Conservation (phyloP, 2,113 vertebrate genomes). For the Elgaria multicarinata region DNA sequence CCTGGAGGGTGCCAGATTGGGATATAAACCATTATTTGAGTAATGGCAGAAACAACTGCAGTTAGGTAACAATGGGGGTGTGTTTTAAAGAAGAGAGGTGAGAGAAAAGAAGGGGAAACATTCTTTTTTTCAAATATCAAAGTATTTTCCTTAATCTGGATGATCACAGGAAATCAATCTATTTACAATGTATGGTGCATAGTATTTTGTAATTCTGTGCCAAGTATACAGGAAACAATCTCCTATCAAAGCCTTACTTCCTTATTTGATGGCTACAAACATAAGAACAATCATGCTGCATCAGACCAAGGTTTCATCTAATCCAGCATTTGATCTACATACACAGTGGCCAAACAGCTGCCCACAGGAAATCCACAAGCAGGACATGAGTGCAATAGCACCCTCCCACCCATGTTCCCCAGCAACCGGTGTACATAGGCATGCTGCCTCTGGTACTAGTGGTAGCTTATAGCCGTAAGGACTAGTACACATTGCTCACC, state of each 20-base stretch:
- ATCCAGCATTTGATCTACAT: too few species aligned
- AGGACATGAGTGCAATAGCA: too few species aligned
- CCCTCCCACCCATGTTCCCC: too few species aligned
- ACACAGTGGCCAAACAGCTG: too few species aligned
- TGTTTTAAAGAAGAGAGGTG: neutral
- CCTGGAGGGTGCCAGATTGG: too few species aligned
- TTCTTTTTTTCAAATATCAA: neutral
- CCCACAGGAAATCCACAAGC: too few species aligned
- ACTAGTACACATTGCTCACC: too few species aligned
- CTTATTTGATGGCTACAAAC: neutral
- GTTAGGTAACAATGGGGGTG: neutral
- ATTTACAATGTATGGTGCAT: neutral
- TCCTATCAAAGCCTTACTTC: neutral
- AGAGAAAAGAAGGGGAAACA: neutral
- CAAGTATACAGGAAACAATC: neutral
- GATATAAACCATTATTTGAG: neutral
- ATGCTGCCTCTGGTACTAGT: too few species aligned
- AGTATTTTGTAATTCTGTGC: neutral
- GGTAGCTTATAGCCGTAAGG: too few species aligned
- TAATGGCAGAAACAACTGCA: constrained; percentile 19
- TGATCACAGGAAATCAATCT: constrained; percentile 11
- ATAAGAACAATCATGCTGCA: too few species aligned
- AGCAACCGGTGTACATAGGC: too few species aligned
- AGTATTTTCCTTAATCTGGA: constrained; percentile 1
- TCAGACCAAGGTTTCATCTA: too few species aligned